phyloP scores from a whole-genome alignment of 1,140 invertebrate species.

The Ceratosolen fusciceps region DNA sequence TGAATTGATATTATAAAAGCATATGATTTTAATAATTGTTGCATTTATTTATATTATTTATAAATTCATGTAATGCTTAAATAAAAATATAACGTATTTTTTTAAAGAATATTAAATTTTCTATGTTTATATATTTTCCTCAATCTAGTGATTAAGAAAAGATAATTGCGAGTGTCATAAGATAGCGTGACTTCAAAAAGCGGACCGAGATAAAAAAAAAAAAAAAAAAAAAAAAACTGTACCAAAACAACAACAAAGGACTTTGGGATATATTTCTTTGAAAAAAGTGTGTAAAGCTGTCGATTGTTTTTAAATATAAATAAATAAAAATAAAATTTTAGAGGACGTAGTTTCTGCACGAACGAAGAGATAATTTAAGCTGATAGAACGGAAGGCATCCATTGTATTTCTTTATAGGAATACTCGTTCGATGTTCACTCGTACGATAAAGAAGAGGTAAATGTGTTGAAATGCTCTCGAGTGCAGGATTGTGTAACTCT shows the following conservation, averaged over 20 bases:
- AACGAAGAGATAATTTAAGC: background rate
- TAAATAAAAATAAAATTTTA: too few relatives aligned
- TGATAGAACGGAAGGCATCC: background rate
- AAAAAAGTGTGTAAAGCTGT: too few relatives aligned
- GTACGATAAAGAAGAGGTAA: background rate
- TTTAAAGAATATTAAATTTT: too few relatives aligned
- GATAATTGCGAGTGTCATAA: background rate
- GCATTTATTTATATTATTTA: too few relatives aligned
- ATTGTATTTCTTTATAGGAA: background rate
- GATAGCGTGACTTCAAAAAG: background rate
- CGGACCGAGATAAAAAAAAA: background rate
- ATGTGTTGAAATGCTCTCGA: background rate
- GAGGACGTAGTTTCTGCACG: too few relatives aligned
- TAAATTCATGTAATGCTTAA: too few relatives aligned
- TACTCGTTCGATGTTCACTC: background rate
- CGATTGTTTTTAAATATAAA: background rate
- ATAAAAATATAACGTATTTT: too few relatives aligned
- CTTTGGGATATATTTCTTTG: too few relatives aligned
- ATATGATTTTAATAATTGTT: too few relatives aligned
- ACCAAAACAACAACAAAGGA: background rate
- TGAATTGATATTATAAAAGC: too few relatives aligned
- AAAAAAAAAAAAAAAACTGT: too few relatives aligned
- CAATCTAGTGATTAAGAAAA: background rate
- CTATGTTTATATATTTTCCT: conserved; percentile 6
- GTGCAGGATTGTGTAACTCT: background rate